Base-by-base conservation (phyloP, 2,888 invertebrate genomes). In the Drosophila koepferae region DNA sequence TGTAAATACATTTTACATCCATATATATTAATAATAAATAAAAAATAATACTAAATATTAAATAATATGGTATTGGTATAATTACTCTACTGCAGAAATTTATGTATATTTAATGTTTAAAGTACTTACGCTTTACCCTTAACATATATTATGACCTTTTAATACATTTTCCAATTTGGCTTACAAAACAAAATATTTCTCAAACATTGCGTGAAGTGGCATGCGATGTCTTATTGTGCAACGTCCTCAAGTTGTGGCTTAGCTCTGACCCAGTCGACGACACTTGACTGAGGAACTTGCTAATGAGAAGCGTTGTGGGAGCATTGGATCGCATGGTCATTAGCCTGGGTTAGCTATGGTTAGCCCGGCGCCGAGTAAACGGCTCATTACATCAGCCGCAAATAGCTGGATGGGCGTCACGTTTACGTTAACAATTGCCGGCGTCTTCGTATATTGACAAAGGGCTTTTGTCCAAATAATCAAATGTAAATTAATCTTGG, bases 331-430 rank as follows among this genome's bases (percentile, higher is more conserved):
- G 58, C 41, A 63, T 74, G 77, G 61, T 85, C 83, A 85, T 83
- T 85, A 83, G 81, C 65, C 68, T 18, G 61, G 44, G 18, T 56
- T 16, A 49, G 56, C 65, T 16, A 43, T 34, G 58, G 55, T 7
- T 31, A 28, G 28, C 28, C 8, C 20, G 34, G 44, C 58, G n/a
- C 55, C 71, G 66, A 79, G 87, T 82, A 85, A 82, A 85, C 77
- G 79, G 68, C 81, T 87, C 86, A 85, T 85, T 85, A 87, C 81
- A 74, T 71, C 53, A 60, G 65, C 79, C 88, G 55, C 81, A 82
- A 82, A 82, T 77, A 72, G 74, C 59, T 79, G 44, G 58, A 68
- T 66, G 77, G 82, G 79, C 67, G 80, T 77, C 77, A 73, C 77
- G 74, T 81, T 81, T 65, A 48, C 54, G 58, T 59, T 65, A 59